These are phyloP conservation scores for Colistium nudipinnis DNA, from an alignment of 2,113 vertebrate genomes.

Conservation along the genomic window DNA sequence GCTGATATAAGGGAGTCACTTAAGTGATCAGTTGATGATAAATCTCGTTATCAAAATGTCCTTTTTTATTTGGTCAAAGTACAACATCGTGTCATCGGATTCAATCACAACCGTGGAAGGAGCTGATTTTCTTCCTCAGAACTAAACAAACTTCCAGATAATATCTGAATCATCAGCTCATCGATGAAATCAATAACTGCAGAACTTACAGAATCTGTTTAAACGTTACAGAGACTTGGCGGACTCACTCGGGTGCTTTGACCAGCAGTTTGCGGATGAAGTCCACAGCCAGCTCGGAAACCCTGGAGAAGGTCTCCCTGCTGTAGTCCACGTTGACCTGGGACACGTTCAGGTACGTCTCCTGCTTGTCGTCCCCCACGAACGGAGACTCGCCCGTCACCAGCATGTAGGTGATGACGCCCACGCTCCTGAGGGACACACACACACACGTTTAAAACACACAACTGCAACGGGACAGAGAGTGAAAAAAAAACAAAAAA, in stretches of 20 bases:
- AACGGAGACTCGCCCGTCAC: conserved; percentile 95
- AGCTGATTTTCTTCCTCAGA: too few relatives aligned
- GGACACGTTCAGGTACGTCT: conserved; percentile 97
- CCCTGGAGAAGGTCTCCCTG: conserved; percentile 86
- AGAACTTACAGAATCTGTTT: not conserved
- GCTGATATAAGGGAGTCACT: too few relatives aligned
- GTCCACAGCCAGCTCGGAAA: conserved; percentile 91
- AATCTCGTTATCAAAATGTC: too few relatives aligned
- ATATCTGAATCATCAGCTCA: too few relatives aligned
- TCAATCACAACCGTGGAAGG: too few relatives aligned
- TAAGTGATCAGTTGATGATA: too few relatives aligned
- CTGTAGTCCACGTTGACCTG: conserved; percentile 97
- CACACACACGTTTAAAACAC: not conserved
- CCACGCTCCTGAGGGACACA: conserved; percentile 87
- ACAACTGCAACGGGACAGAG: not conserved
- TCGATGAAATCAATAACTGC: too few relatives aligned
- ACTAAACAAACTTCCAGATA: too few relatives aligned
- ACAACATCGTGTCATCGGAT: too few relatives aligned
- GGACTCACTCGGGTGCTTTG: conserved; percentile 95
- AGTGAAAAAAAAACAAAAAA: not conserved
- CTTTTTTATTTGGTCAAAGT: not conserved
- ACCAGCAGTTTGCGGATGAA: conserved; percentile 93
- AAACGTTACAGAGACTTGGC: too few relatives aligned
- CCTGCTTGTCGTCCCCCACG: conserved; percentile 91
- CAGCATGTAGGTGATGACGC: conserved; percentile 95